These are phyloP conservation scores for Choloepus hoffmanni DNA, from an alignment of 2,113 vertebrate species.

Conservation along the genomic window DNA sequence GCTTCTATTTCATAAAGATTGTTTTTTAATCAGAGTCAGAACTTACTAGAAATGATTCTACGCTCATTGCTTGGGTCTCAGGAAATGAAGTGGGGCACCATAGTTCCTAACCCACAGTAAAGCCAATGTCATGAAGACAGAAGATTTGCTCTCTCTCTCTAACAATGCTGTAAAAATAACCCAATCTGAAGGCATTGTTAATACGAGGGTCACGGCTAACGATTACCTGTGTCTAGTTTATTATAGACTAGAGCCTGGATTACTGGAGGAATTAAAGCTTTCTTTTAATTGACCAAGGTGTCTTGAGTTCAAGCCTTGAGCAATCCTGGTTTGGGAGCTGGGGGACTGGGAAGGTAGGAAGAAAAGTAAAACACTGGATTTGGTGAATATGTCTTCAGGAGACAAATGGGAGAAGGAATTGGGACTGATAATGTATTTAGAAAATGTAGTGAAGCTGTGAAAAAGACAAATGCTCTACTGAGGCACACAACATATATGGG, in stretches of 20 bases:
- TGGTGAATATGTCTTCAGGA: slow-evolving; percentile 51
- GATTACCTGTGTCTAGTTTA: slow-evolving; percentile 81
- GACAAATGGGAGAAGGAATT: slow-evolving; percentile 64
- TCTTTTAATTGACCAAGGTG: neutral
- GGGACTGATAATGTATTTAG: slow-evolving; percentile 65
- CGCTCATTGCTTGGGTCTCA: slow-evolving; percentile 84
- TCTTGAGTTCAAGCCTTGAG: slow-evolving; percentile 69
- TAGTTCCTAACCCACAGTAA: slow-evolving; percentile 83
- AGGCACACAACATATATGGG: neutral
- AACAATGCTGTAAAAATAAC: slow-evolving; percentile 80
- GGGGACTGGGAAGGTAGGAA: neutral
- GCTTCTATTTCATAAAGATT: slow-evolving; percentile 93
- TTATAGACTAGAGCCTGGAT: slow-evolving; percentile 60
- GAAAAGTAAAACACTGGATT: neutral
- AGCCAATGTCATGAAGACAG: slow-evolving; percentile 78
- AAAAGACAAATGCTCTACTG: slow-evolving; percentile 64
- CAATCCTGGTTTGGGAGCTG: neutral
- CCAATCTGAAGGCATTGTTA: slow-evolving; percentile 73
- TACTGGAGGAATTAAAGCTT: neutral
- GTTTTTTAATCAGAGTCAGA: slow-evolving; percentile 93
- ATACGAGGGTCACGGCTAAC: slow-evolving; percentile 79
- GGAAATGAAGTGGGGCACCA: slow-evolving; percentile 76
- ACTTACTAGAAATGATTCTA: slow-evolving; percentile 90
- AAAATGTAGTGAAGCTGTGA: slow-evolving; percentile 61
- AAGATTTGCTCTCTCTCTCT: slow-evolving; percentile 80